phyloP scores from a whole-genome alignment of 2,888 invertebrate genomes.

The Conus canariensis region DNA sequence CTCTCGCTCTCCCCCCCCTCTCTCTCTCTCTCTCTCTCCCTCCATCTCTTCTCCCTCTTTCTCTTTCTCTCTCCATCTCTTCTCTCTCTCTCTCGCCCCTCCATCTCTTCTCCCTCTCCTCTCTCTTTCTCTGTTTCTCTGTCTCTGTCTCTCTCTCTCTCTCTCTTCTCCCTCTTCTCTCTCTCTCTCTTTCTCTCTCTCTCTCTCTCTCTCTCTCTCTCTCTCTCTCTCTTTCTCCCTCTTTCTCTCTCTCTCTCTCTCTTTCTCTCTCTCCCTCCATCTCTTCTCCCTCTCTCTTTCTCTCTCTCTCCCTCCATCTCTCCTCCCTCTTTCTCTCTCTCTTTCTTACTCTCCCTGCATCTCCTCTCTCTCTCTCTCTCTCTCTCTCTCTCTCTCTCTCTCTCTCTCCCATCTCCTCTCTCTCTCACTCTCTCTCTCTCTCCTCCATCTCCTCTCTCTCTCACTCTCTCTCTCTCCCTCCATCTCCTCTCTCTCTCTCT shows the following conservation, averaged over 20 bases:
- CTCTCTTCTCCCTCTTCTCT: background rate
- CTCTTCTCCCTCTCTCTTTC: background rate
- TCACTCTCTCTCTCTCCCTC: background rate
- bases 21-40: background rate
- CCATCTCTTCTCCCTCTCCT: background rate
- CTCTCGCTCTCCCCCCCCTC: background rate
- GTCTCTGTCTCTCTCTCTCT: background rate
- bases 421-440: no score
- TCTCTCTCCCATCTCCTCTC: no score
- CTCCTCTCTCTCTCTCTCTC: background rate
- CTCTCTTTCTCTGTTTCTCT: background rate
- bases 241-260: background rate
- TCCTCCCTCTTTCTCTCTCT: background rate
- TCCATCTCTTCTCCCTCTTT: background rate
- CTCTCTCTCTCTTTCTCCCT: background rate
- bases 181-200: background rate
- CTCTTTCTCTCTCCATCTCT: background rate
- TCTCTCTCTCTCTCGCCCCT: background rate
- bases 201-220: background rate
- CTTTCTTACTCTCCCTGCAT: background rate
- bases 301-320: background rate
- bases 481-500: background rate
- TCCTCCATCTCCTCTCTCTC: no score
- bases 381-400: background rate
- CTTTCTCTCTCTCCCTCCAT: background rate